Percentiles rank a stretch among this genome's conserved stretches.
Evolutionary conservation across 2,888 invertebrate genomes (phyloP).

Genomic region (Machimus atricapillus): DNA sequence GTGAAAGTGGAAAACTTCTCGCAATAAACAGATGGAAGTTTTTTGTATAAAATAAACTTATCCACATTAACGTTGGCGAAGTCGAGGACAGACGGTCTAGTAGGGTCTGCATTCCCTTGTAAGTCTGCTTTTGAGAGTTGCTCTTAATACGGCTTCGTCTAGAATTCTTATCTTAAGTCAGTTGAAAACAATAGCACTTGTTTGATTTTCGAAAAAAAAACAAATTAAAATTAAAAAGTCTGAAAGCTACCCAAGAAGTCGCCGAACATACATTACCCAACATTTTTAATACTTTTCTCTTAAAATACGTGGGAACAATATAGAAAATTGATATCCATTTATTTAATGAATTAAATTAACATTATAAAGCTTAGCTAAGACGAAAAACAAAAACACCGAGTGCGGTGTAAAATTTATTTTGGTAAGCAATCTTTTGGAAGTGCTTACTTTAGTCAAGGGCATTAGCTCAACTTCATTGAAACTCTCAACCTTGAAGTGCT

Average conservation of each 20-base stretch:
- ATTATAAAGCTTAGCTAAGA: no score
- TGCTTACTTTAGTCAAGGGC: not conserved
- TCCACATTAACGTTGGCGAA: not conserved
- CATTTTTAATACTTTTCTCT: no score
- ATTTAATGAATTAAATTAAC: no score
- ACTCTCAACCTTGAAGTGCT: not conserved
- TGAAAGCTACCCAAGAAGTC: no score
- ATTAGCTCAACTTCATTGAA: not conserved
- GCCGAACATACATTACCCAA: no score
- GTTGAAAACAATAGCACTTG: not conserved
- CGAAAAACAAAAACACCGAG: no score
- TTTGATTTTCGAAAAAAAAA: not conserved
- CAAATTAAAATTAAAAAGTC: no score
- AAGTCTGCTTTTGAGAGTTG: not conserved
- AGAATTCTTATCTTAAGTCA: not conserved
- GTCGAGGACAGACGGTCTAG: not conserved
- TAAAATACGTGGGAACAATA: no score
- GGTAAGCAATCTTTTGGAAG: not conserved
- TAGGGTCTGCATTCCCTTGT: not conserved
- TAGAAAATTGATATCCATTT: no score
- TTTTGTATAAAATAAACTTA: not conserved
- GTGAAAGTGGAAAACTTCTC: not conserved
- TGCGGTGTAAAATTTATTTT: not conserved
- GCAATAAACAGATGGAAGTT: not conserved
- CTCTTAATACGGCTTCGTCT: not conserved